These are phyloP conservation scores for Micrastur ruficollis DNA, from an alignment of 2,797 vertebrate genomes.

Conservation along the genomic window DNA sequence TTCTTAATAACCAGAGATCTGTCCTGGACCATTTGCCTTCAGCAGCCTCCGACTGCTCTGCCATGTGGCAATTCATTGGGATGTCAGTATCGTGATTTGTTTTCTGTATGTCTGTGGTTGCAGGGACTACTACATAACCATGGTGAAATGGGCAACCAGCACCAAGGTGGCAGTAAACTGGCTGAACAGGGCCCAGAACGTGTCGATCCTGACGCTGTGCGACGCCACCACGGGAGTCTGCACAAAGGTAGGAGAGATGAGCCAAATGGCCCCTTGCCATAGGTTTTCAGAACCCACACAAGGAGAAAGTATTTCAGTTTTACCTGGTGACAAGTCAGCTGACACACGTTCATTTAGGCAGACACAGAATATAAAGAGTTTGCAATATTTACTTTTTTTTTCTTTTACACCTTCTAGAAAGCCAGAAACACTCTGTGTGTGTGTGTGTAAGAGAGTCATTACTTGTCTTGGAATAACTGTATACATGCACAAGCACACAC, in stretches of 20 bases:
- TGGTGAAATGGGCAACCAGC: slow-evolving; percentile 98
- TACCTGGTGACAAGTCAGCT: background rate
- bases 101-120: background rate
- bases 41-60: background rate
- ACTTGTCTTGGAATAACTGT: background rate
- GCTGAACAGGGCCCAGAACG: slow-evolving; percentile 96
- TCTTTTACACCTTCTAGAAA: background rate
- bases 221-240: slow-evolving; percentile 95
- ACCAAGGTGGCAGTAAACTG: slow-evolving; percentile 97
- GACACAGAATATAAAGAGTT: background rate
- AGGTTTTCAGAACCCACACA: accelerated
- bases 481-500: background rate
- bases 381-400: background rate
- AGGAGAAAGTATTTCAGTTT: background rate
- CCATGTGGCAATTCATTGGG: background rate
- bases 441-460: background rate
- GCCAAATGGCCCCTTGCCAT: accelerated
- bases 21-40: background rate
- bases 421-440: background rate
- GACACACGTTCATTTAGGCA: background rate
- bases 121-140: slow-evolving; percentile 94
- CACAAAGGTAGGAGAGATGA: slow-evolving; percentile 82
- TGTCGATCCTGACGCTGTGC: slow-evolving; percentile 94
- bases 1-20: background rate
- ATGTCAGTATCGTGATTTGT: background rate